Evolutionary conservation across 1,140 invertebrate species (phyloP).

Genomic region (Drosophila teissieri): DNA sequence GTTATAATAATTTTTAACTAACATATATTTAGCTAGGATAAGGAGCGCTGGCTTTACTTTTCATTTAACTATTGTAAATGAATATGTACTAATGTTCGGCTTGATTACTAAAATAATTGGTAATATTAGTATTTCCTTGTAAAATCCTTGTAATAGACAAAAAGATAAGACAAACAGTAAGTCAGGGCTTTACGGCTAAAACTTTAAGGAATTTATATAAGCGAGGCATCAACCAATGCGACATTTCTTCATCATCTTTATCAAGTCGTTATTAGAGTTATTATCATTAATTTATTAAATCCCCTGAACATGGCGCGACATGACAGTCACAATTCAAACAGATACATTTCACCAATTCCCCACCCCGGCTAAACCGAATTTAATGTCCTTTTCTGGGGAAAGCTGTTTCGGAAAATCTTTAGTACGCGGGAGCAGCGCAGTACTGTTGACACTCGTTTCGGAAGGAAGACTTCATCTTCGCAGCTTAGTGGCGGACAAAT

Average conservation of each 20-base stretch:
- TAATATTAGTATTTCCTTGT: too few relatives aligned
- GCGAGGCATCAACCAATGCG: background rate
- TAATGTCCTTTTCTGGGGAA: slow-evolving; percentile 48
- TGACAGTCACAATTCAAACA: slow-evolving; percentile 57
- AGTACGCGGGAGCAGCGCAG: slow-evolving; percentile 26
- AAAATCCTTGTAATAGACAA: too few relatives aligned
- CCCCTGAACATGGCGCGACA: slow-evolving; percentile 46
- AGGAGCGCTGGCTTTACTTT: too few relatives aligned
- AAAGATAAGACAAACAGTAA: too few relatives aligned
- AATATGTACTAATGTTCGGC: too few relatives aligned
- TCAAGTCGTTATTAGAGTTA: slow-evolving; percentile 48
- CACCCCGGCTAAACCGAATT: slow-evolving; percentile 36
- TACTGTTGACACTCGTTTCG: slow-evolving; percentile 50
- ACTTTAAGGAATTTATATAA: slow-evolving; percentile 13
- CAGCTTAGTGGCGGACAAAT: slow-evolving; percentile 66
- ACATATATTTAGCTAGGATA: too few relatives aligned
- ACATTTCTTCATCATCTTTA: slow-evolving; percentile 31
- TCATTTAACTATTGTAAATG: too few relatives aligned
- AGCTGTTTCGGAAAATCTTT: slow-evolving; percentile 11
- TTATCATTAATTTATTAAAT: slow-evolving; percentile 79
- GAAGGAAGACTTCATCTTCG: slow-evolving; percentile 51
- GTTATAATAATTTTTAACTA: too few relatives aligned
- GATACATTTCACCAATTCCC: slow-evolving; percentile 19
- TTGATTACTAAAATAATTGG: too few relatives aligned
- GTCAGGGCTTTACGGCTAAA: background rate